Conservation (phyloP, 2,888 invertebrate species). For the Epinotia brunnichana region DNA sequence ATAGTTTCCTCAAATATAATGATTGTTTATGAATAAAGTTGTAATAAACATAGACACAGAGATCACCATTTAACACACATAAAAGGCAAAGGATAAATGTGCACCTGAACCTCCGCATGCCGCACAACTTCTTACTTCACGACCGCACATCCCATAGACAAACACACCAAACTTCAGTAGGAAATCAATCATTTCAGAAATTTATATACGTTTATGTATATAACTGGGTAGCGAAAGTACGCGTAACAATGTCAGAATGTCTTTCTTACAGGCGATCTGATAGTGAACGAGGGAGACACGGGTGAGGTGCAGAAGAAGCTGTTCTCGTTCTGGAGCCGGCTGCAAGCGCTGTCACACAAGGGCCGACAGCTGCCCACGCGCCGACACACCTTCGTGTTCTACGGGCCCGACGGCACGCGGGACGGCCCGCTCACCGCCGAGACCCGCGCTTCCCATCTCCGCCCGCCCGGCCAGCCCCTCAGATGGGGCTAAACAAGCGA, state of each 20-base stretch:
- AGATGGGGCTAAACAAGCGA: conserved; percentile 70
- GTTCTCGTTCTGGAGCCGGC: conserved; percentile 77
- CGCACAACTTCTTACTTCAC: no score
- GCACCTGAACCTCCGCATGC: no score
- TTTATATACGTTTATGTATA: no score
- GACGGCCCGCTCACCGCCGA: conserved; percentile 70
- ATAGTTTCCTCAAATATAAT: conserved; percentile 11
- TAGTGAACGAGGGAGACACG: conserved; percentile 51
- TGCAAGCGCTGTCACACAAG: conserved; percentile 74
- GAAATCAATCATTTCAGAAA: no score
- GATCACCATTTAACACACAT: background rate
- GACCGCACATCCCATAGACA: no score
- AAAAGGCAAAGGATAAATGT: no score
- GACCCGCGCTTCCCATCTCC: conserved; percentile 69
- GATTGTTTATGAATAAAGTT: no score
- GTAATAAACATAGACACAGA: no score
- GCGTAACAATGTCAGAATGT: background rate
- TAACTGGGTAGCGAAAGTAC: no score
- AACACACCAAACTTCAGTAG: no score
- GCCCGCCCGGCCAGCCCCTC: conserved; percentile 78
- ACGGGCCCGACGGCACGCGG: conserved; percentile 67
- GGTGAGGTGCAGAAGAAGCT: conserved; percentile 71
- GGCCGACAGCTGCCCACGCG: conserved; percentile 76
- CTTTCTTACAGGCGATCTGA: conserved; percentile 58
- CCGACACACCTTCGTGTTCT: conserved; percentile 72